Conservation (phyloP, 1,140 invertebrate species). For the Heliconius hewitsoni region DNA sequence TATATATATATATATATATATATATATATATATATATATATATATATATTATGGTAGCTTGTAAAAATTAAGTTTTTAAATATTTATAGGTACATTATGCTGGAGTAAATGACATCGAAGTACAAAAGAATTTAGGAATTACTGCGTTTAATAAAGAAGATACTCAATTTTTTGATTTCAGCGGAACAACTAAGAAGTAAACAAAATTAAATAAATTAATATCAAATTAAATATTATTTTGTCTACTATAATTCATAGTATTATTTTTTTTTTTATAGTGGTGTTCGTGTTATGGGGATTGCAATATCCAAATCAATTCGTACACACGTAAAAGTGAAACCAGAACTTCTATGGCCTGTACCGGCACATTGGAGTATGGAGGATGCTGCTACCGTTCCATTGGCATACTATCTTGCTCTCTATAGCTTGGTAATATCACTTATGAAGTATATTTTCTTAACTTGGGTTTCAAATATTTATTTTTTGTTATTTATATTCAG, state of each 20-base stretch:
- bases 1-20: too few relatives aligned
- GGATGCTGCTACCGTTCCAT: constrained; percentile 89
- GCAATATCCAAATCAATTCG: constrained; percentile 23
- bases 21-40: too few relatives aligned
- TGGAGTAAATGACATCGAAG: constrained; percentile 36
- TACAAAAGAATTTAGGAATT: constrained; percentile 30
- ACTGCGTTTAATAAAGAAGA: constrained; percentile 22
- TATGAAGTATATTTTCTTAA: background rate
- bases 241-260: too few relatives aligned
- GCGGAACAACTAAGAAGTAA: constrained; percentile 48
- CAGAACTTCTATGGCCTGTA: constrained; percentile 84
- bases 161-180: constrained; percentile 47
- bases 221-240: too few relatives aligned
- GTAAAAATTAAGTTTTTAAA: background rate
- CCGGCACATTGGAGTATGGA: constrained; percentile 87
- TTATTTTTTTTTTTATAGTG: constrained; percentile 28
- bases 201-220: background rate
- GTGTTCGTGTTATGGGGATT: constrained; percentile 49
- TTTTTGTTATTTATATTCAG: constrained; percentile 26
- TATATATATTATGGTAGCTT: too few relatives aligned
- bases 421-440: constrained; percentile 78
- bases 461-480: background rate
- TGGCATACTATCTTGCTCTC: constrained; percentile 54
- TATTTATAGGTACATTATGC: constrained; percentile 43
- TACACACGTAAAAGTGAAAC: constrained; percentile 68